A percentile compares a stretch with the other conserved stretches of the same genome.
Conservation (phyloP, 2,797 vertebrate genomes). For the Chromis chromis region DNA sequence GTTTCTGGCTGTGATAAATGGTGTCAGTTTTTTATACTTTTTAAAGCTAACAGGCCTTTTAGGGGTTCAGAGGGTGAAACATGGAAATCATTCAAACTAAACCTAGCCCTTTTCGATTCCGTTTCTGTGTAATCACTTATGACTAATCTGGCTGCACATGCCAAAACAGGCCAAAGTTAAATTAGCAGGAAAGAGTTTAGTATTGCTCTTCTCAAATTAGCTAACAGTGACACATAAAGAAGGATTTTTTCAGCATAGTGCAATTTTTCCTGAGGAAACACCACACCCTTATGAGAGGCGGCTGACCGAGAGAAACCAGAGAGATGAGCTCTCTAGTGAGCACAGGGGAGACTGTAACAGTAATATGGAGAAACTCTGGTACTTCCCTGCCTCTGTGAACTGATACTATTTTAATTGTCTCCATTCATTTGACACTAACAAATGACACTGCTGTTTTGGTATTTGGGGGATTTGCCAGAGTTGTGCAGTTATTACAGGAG, state of each 20-base stretch:
- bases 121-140: neutral
- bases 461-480: neutral
- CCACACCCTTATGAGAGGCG: constrained; percentile 48
- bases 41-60: too few relatives aligned
- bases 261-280: constrained; percentile 58
- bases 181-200: neutral
- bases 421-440: neutral
- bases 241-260: constrained; percentile 34
- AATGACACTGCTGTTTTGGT: neutral
- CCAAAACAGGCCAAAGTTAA: constrained; percentile 29
- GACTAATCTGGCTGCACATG: constrained; percentile 14
- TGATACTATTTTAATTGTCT: neutral
- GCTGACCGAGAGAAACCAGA: constrained; percentile 40
- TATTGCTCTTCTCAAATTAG: constrained; percentile 21
- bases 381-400: constrained; percentile 29
- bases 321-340: constrained; percentile 21
- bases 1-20: too few relatives aligned
- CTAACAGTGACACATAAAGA: constrained; percentile 30
- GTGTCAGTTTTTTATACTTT: too few relatives aligned
- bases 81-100: neutral
- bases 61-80: neutral
- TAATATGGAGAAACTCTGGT: constrained; percentile 16
- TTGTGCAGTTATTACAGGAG: neutral
- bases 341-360: constrained; percentile 28
- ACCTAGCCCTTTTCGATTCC: neutral